phyloP scores from a whole-genome alignment of 2,888 invertebrate species.

The Sturmia bella region DNA sequence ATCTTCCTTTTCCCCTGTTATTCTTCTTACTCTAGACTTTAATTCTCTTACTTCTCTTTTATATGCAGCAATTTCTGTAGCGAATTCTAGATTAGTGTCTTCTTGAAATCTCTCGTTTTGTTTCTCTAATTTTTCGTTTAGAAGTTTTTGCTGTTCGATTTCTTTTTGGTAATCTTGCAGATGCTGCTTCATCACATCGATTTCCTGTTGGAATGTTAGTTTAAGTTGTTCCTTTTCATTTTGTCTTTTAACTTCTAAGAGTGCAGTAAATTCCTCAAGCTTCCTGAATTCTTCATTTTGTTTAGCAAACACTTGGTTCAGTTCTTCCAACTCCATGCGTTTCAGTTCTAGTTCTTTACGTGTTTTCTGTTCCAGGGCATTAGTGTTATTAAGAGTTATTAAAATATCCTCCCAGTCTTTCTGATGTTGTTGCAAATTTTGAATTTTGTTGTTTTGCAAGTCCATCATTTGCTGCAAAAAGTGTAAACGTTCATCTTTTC shows the following conservation, averaged over 20 bases:
- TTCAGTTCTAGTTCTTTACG: constrained; percentile 73
- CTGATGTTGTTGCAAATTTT: constrained; percentile 74
- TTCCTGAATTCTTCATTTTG: constrained; percentile 77
- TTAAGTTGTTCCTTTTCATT: constrained; percentile 70
- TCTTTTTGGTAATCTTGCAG: constrained; percentile 47
- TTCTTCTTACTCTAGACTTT: constrained; percentile 71
- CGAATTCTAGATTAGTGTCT: constrained; percentile 55
- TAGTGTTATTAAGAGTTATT: constrained; percentile 72
- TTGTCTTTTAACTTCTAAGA: constrained; percentile 64
- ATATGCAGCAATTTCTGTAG: constrained; percentile 55
- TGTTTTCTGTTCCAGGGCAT: constrained; percentile 73
- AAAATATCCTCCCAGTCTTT: constrained; percentile 78
- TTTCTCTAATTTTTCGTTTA: constrained; percentile 59
- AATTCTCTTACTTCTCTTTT: constrained; percentile 70
- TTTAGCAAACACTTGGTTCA: constrained; percentile 77
- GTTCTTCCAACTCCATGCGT: constrained; percentile 75
- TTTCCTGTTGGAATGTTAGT: constrained; percentile 72
- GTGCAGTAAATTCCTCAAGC: constrained; percentile 73
- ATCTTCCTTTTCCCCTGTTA: constrained; percentile 65
- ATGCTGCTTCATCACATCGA: constrained; percentile 57
- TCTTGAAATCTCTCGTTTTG: constrained; percentile 50
- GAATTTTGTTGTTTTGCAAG: constrained; percentile 76
- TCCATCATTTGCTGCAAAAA: constrained; percentile 74
- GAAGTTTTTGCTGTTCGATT: constrained; percentile 44
- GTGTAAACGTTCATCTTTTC: constrained; percentile 69